phyloP scores from a whole-genome alignment of 2,888 invertebrate species.

The Falcaria lacertinaria region DNA sequence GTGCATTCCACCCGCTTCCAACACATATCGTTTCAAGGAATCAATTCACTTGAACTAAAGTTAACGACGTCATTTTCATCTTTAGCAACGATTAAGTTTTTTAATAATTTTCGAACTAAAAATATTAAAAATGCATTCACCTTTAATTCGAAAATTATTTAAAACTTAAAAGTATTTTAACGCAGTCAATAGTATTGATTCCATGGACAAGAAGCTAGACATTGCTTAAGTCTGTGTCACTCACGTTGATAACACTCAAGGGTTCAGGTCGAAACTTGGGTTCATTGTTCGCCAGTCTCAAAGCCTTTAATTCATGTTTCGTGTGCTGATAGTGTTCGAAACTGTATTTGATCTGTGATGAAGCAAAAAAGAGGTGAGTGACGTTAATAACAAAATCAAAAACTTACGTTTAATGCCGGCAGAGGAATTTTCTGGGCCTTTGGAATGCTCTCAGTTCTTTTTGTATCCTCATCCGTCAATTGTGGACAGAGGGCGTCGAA shows the following conservation, averaged over 20 bases:
- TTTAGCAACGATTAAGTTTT: no score
- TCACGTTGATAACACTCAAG: slow-evolving; percentile 84
- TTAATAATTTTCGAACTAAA: no score
- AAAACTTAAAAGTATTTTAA: no score
- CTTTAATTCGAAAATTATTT: no score
- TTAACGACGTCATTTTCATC: no score
- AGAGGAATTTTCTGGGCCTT: slow-evolving; percentile 83
- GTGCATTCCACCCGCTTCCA: no score
- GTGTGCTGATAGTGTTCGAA: slow-evolving; percentile 83
- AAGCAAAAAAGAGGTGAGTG: slow-evolving; percentile 39
- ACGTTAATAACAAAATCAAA: slow-evolving; percentile 7
- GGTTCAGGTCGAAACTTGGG: slow-evolving; percentile 82
- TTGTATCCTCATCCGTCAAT: slow-evolving; percentile 82
- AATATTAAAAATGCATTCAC: no score
- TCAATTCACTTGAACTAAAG: no score
- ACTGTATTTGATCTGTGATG: slow-evolving; percentile 83
- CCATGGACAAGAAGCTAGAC: slow-evolving; percentile 20
- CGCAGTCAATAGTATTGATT: slow-evolving; percentile 5
- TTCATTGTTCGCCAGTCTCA: slow-evolving; percentile 79
- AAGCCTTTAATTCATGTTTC: slow-evolving; percentile 76
- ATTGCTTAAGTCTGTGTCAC: slow-evolving; percentile 47
- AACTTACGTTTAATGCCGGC: slow-evolving; percentile 88
- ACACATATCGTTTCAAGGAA: no score
- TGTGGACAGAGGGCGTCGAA: slow-evolving; percentile 85
- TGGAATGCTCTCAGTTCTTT: slow-evolving; percentile 73